phyloP scores from a whole-genome alignment of 2,888 invertebrate genomes.

The Lomographa bimaculata region DNA sequence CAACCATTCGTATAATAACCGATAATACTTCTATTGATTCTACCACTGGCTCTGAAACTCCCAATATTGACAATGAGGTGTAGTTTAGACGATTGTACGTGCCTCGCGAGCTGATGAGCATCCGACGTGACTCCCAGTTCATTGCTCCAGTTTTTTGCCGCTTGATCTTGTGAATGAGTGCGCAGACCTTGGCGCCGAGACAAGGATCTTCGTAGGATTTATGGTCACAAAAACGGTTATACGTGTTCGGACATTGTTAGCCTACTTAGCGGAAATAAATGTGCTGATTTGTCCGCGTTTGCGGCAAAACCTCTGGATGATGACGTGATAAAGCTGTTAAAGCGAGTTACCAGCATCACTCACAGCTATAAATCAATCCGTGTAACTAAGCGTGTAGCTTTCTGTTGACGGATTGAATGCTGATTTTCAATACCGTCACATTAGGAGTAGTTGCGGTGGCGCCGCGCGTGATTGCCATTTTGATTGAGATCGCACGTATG shows the following conservation, averaged over 20 bases:
- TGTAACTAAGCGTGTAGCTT: slow-evolving; percentile 52
- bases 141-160: slow-evolving; percentile 80
- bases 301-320: slow-evolving; percentile 40
- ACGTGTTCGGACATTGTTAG: slow-evolving; percentile 39
- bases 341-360: slow-evolving; percentile 43
- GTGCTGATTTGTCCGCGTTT: slow-evolving; percentile 33
- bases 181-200: slow-evolving; percentile 66
- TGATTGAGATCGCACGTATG: slow-evolving; percentile 71
- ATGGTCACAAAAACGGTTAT: slow-evolving; percentile 55
- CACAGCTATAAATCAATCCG: slow-evolving; percentile 56
- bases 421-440: slow-evolving; percentile 72
- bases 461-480: slow-evolving; percentile 74
- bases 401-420: slow-evolving; percentile 55
- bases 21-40: slow-evolving; percentile 76
- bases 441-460: slow-evolving; percentile 70
- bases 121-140: slow-evolving; percentile 77
- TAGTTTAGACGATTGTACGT: slow-evolving; percentile 80
- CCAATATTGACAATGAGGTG: slow-evolving; percentile 82
- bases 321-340: slow-evolving; percentile 41
- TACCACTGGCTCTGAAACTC: slow-evolving; percentile 70
- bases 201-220: slow-evolving; percentile 67
- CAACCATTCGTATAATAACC: slow-evolving; percentile 65
- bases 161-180: slow-evolving; percentile 77
- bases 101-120: slow-evolving; percentile 70
- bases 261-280: slow-evolving; percentile 36